Conservation (phyloP, 1,140 invertebrate species). For the Atta texana region DNA sequence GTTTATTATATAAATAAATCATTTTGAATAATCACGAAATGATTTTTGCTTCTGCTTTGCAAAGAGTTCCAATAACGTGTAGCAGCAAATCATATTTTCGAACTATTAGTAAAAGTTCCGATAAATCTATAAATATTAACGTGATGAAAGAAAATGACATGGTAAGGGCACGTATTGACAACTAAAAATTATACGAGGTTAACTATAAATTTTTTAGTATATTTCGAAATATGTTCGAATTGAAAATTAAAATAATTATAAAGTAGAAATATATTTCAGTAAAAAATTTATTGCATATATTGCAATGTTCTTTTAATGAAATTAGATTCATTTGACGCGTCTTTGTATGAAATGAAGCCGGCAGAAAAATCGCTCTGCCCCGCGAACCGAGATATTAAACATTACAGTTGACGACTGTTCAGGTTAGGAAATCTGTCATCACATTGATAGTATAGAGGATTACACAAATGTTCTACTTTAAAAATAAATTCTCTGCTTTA, state of each 20-base stretch:
- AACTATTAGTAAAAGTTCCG: slow-evolving; percentile 1
- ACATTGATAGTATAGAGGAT: too few species aligned
- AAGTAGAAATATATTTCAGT: neutral
- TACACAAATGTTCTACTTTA: too few species aligned
- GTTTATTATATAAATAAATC: neutral
- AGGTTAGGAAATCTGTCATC: too few species aligned
- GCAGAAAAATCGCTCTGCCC: too few species aligned
- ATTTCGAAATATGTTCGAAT: neutral
- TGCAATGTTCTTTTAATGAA: neutral
- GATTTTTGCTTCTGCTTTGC: neutral
- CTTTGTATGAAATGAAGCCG: too few species aligned
- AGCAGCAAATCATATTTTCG: neutral
- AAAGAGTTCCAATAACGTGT: neutral
- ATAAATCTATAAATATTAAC: neutral
- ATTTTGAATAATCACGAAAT: neutral
- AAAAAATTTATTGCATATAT: neutral
- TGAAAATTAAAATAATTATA: neutral
- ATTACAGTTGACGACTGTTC: too few species aligned
- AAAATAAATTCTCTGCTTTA: too few species aligned
- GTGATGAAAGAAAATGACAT: slow-evolving; percentile 4
- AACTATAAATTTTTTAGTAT: neutral
- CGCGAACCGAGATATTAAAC: too few species aligned
- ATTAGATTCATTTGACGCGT: too few species aligned
- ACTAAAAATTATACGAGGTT: neutral
- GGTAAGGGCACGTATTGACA: neutral